Evolutionary conservation across 2,888 invertebrate species (phyloP).

Genomic region (Hetaerina titia): DNA sequence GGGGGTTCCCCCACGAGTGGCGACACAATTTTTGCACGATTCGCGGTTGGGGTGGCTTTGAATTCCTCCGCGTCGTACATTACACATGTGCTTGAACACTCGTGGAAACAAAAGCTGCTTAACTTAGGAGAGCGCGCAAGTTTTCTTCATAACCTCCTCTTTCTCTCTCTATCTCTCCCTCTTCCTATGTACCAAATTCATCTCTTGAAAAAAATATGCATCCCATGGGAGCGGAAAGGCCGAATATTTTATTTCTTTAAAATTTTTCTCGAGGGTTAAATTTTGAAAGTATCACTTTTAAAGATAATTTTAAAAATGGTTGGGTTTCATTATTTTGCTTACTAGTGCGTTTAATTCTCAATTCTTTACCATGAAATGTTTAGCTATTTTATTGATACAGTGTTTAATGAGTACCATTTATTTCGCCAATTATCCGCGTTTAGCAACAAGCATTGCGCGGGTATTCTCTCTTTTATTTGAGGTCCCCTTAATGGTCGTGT

Average conservation of each 20-base stretch:
- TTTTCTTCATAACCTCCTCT: neutral
- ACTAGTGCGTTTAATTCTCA: too few relatives aligned
- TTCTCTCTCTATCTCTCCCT: neutral
- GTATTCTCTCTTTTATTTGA: too few relatives aligned
- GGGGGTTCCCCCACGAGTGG: neutral
- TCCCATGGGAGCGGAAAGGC: neutral
- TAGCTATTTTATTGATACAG: too few relatives aligned
- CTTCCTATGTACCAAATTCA: too few relatives aligned
- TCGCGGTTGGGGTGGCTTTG: neutral
- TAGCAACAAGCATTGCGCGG: too few relatives aligned
- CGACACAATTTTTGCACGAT: neutral
- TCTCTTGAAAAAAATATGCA: neutral
- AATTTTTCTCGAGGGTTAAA: neutral
- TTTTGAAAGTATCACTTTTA: neutral
- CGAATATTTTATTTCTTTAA: neutral
- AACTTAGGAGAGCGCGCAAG: neutral
- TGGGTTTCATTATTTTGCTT: too few relatives aligned
- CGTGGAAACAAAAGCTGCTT: slow-evolving; percentile 1
- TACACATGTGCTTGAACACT: neutral
- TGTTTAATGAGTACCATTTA: too few relatives aligned
- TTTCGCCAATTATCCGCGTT: too few relatives aligned
- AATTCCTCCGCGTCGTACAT: neutral
- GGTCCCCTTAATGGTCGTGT: too few relatives aligned
- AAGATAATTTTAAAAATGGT: too few relatives aligned
- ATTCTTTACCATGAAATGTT: too few relatives aligned